Percentiles rank a stretch among this genome's conserved stretches.
Evolutionary conservation across 2,888 invertebrate genomes (phyloP).

Genomic region (Nomada ferruginata): DNA sequence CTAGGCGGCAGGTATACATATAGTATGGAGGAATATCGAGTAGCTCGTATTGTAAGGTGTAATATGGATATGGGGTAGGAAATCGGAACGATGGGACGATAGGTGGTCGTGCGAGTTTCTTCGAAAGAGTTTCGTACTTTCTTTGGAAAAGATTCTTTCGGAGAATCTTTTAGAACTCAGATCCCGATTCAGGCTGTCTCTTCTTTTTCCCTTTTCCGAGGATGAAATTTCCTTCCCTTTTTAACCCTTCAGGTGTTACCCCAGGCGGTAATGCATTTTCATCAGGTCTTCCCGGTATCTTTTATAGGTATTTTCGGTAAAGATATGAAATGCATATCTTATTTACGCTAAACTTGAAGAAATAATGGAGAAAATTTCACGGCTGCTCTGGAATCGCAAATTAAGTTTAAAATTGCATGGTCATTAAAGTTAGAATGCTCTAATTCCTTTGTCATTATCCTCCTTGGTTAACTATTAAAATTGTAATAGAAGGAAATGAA

Average conservation of each 20-base stretch:
- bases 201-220: not conserved
- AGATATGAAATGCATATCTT: too few relatives aligned
- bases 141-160: not conserved
- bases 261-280: too few relatives aligned
- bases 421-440: too few relatives aligned
- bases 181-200: not conserved
- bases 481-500: too few relatives aligned
- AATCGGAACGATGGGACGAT: constrained; percentile 18
- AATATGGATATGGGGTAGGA: constrained; percentile 32
- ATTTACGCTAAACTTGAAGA: too few relatives aligned
- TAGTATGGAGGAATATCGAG: constrained; percentile 42
- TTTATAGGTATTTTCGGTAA: too few relatives aligned
- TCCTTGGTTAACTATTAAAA: too few relatives aligned
- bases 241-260: not conserved
- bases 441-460: too few relatives aligned
- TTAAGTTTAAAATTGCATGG: too few relatives aligned
- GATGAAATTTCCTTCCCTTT: not conserved
- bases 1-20: constrained; percentile 20
- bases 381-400: too few relatives aligned
- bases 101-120: constrained; percentile 10
- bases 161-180: constrained; percentile 5
- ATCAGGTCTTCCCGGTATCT: too few relatives aligned
- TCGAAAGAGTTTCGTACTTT: constrained; percentile 2
- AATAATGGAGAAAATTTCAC: too few relatives aligned
- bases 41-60: constrained; percentile 30